Evolutionary conservation across 1,140 invertebrate genomes (phyloP), one percentile per base, ranked within the genome.

Genomic region (Leptonema lineaticorne): DNA sequence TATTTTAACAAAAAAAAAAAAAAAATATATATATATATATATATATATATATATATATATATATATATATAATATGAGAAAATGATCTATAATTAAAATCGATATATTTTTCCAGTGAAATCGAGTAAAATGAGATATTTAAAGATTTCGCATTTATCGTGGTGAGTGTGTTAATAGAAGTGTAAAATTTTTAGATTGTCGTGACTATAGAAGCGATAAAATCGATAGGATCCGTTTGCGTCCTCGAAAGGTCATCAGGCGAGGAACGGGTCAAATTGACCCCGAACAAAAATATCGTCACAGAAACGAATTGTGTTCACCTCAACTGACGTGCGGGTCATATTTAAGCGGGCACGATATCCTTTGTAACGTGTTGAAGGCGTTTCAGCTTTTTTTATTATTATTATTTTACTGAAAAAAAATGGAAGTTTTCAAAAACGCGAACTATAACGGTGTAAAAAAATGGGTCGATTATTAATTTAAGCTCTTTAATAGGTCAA

Each of bases 151-250:
- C 16, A 41, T 41, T 41, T 41, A 41, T 53, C 20, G 27, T 53
- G n/a, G 24, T 53, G 50, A 53, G 24, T n/a, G 50, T 53, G 50
- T 53, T 53, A 53, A 53, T 53, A 24, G 50, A n/a, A 53, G 22
- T 14, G 50, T 26, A 53, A 53, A 24, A 53, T 53, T 53, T 53
- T 53, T 14, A 53, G 50, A 53, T 53, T 53, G 50, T 2, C 20
- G 50, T 18, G 11, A 9, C 50, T 24, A 53, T 53, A 26, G 27
- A 24, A 20, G 16, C 16, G 37, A 9, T 50, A 24, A 24, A 24
- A 24, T 53, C 50, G 20, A 53, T 53, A 8, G 11, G 50, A 53
- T 24, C 50, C 50, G 18, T 26, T 9, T 8, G 11, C 22, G 9
- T 11, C 50, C 8, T 24, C 11, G 7, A 53, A 11, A 26, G 50